phyloP scores from a whole-genome alignment of 2,888 invertebrate genomes.

The Heliconius sara region DNA sequence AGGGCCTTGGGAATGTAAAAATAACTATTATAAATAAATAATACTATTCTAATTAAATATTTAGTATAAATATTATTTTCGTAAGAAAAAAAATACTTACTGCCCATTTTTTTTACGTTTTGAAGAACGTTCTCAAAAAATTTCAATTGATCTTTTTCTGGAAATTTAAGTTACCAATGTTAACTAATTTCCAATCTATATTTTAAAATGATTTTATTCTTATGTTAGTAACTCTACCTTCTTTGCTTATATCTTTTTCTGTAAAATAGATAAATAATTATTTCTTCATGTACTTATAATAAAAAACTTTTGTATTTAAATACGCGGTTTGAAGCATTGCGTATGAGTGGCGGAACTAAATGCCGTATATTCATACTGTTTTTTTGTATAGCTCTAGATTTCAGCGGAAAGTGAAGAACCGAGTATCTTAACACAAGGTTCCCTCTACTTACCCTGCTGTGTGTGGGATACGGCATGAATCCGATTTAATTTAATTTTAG shows the following conservation, averaged over 20 bases:
- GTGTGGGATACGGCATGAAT: no score
- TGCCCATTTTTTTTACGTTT: slow-evolving; percentile 44
- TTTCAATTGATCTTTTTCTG: slow-evolving; percentile 49
- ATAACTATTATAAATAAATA: neutral
- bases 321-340: no score
- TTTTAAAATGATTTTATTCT: neutral
- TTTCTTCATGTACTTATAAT: no score
- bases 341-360: neutral
- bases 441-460: no score
- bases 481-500: no score
- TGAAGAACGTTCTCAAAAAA: slow-evolving; percentile 48
- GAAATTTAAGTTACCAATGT: neutral
- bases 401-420: no score
- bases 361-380: neutral
- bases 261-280: slow-evolving; percentile 32
- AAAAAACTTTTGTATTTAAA: no score
- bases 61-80: neutral
- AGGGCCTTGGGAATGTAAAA: neutral
- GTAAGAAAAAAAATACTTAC: slow-evolving; percentile 30
- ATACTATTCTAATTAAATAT: neutral
- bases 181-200: neutral
- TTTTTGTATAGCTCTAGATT: no score
- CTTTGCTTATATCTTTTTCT: slow-evolving; percentile 57
- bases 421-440: no score
- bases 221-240: slow-evolving; percentile 53